Conservation (phyloP, 2,113 vertebrate species). For the Nestor notabilis region DNA sequence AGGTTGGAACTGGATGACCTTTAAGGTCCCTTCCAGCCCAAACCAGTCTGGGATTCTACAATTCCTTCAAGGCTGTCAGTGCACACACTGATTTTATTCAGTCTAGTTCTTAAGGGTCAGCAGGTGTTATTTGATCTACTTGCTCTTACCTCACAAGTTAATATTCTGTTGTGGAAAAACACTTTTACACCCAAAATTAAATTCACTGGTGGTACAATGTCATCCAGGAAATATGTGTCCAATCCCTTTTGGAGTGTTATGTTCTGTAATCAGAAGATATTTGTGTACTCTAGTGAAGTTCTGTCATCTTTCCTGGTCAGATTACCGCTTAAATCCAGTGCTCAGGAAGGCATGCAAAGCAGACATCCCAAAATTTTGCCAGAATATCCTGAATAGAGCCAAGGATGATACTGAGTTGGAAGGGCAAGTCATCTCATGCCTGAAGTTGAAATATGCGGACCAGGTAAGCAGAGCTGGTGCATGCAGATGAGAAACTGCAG, state of each 20-base stretch:
- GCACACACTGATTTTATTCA: neutral
- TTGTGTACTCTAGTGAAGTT: neutral
- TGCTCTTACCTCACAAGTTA: neutral
- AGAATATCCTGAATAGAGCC: conserved; percentile 87
- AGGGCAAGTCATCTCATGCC: conserved; percentile 94
- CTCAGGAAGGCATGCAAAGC: conserved; percentile 96
- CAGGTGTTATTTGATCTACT: neutral
- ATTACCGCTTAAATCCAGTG: conserved; percentile 94
- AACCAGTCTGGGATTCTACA: neutral
- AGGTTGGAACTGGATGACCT: neutral
- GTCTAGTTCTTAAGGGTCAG: neutral
- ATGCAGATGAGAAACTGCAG: neutral
- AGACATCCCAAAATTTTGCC: conserved; percentile 98
- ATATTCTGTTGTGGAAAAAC: neutral
- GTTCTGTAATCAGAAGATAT: neutral
- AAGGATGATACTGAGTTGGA: conserved; percentile 91
- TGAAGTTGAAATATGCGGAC: conserved; percentile 96
- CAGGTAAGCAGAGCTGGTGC: conserved; percentile 78
- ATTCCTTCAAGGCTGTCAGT: neutral
- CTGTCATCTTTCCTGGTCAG: conserved; percentile 63
- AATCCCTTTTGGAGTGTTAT: neutral
- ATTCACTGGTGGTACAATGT: neutral
- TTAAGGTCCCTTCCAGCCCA: neutral
- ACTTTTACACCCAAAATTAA: neutral
- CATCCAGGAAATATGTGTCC: neutral